A percentile compares a stretch with the other conserved stretches of the same genome.
phyloP scores from a whole-genome alignment of 2,797 vertebrate species.

The Carcharodon carcharias region DNA sequence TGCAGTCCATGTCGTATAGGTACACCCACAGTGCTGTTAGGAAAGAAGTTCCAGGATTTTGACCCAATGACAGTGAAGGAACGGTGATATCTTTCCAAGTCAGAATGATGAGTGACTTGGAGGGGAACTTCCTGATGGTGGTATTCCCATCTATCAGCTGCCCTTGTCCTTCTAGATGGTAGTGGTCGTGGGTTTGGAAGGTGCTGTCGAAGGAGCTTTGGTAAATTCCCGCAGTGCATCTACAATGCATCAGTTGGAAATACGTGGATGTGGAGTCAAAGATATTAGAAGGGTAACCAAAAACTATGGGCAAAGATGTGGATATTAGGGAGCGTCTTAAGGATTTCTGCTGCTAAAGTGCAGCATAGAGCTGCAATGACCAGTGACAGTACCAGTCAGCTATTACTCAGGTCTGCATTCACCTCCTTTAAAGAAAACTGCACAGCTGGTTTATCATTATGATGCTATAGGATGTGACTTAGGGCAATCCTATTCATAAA shows the following conservation, averaged over 20 bases:
- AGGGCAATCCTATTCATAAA: not conserved
- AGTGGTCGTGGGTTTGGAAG: too few species aligned
- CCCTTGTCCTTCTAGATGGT: too few species aligned
- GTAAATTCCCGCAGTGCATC: too few species aligned
- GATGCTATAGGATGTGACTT: not conserved
- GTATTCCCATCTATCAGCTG: too few species aligned
- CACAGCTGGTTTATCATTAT: not conserved
- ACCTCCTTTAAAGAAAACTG: not conserved
- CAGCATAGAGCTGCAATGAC: not conserved
- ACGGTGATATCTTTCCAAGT: too few species aligned
- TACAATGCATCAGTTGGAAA: not conserved
- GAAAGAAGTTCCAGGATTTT: too few species aligned
- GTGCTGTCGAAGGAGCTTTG: too few species aligned
- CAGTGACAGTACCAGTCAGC: not conserved
- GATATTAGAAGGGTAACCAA: not conserved
- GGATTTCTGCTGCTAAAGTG: not conserved
- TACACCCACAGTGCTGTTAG: too few species aligned
- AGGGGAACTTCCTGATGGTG: too few species aligned
- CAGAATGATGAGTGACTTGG: too few species aligned
- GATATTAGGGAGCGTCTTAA: not conserved
- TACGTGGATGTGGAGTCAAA: not conserved
- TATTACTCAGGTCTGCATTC: not conserved
- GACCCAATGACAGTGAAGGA: too few species aligned
- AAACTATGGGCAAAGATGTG: not conserved
- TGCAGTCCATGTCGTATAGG: too few species aligned